phyloP scores from a whole-genome alignment of 2,797 vertebrate genomes.

The Tragopan temminckii region DNA sequence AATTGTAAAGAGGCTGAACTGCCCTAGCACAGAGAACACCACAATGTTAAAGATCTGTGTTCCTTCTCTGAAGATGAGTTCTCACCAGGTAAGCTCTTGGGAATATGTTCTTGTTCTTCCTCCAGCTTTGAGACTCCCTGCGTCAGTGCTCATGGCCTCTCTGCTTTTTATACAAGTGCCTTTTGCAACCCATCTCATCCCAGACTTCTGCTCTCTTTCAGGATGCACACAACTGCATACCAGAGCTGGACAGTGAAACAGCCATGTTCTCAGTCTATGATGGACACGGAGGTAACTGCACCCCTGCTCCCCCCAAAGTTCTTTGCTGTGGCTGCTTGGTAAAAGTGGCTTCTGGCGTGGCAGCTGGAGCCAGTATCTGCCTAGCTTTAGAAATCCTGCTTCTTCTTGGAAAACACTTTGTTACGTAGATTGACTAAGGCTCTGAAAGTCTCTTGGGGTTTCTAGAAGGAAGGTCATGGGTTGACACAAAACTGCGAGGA shows the following conservation, averaged over 20 bases:
- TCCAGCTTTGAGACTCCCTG: background rate
- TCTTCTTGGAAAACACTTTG: background rate
- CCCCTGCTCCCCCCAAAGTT: background rate
- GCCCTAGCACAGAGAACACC: background rate
- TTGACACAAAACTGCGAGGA: background rate
- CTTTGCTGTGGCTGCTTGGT: background rate
- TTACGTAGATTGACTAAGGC: accelerated
- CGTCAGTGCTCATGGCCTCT: background rate
- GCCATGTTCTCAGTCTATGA: slow-evolving; percentile 99
- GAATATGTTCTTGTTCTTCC: background rate
- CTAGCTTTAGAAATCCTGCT: background rate
- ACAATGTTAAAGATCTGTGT: accelerated
- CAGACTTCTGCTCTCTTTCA: slow-evolving; percentile 75
- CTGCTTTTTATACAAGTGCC: background rate
- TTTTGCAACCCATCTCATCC: background rate
- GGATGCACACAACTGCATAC: slow-evolving; percentile 98
- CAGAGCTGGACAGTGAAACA: slow-evolving; percentile 93
- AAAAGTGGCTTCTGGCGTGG: background rate
- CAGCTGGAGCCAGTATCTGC: background rate
- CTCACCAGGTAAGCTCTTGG: background rate
- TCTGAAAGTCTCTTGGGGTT: background rate
- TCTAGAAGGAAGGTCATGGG: background rate
- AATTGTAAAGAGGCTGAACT: background rate
- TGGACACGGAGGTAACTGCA: slow-evolving; percentile 93
- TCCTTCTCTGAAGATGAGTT: too few species aligned